Base-by-base conservation (phyloP, 2,113 vertebrate genomes). In the Lasiurus cinereus region DNA sequence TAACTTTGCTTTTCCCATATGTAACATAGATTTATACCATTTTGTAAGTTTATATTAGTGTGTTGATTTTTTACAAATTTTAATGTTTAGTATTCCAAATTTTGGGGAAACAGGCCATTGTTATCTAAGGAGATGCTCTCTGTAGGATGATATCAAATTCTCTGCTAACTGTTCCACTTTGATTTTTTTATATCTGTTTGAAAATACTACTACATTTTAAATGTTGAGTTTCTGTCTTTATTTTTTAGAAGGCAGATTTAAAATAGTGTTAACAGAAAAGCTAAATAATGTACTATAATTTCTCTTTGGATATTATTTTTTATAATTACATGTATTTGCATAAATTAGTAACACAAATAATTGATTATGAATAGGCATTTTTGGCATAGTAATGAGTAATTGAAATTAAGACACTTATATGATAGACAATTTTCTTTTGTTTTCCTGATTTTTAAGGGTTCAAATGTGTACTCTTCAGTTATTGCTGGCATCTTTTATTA, bases 181-280 rank as follows among this genome's bases (percentile, higher is more conserved):
- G 36, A 91, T 90, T 92, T 94, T 94, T 79, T 19, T 79, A 10
- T 36, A 27, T 83, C 21, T 59, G 14, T 88, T 80, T 93, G 48
- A 88, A 91, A 66, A 76, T 70, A 39, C 15, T 31, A 66, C 4
- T 54, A 2, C 8, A 54, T 33, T 56, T 80, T 85, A 33, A 46
- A 62, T 74, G 54, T 80, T 69, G 12, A 83, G 8, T 4, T 48
- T 76, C 89, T 92, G n/a, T 64, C 56, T 83, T 69, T 82, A 3
- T 43, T 64, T 93, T 36, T 69, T 48, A 33, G 39, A 64, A 82
- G 16, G 2, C 7, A 72, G 3, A 73, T 82, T 88, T 33, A 31
- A 2, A 91, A 59, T 56, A 83, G 70, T 14, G n/a, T 31, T 54
- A 73, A 4, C 14, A 62, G 18, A 74, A 76, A 80, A 43, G 7